A percentile compares a stretch with the other conserved stretches of the same genome.
These are phyloP conservation scores for Oeneis ivallda DNA, from an alignment of 2,888 invertebrate species.

Conservation along the genomic window DNA sequence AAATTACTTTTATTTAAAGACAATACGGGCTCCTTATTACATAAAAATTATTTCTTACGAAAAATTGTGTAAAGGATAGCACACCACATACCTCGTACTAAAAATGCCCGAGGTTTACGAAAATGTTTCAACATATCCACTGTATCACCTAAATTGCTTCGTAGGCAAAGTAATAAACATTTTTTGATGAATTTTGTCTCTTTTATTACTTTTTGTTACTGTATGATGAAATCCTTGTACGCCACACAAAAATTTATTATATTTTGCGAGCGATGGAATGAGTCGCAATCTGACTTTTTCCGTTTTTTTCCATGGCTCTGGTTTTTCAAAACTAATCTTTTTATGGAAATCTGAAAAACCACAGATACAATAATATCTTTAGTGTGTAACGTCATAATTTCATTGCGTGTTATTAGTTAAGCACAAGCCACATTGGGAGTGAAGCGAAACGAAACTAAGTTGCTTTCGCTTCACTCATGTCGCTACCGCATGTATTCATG, in stretches of 20 bases:
- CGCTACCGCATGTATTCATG: no score
- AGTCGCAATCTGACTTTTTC: not conserved
- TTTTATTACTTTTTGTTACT: not conserved
- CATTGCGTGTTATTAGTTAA: no score
- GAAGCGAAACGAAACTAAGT: no score
- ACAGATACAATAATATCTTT: no score
- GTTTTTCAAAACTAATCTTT: no score
- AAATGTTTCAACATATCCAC: not conserved
- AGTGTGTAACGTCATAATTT: no score
- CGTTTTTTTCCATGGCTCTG: no score
- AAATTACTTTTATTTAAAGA: not conserved
- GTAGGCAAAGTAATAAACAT: constrained; percentile 10
- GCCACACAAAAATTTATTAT: not conserved
- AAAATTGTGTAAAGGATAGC: not conserved
- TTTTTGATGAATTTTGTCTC: constrained; percentile 10
- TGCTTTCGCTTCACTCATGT: no score
- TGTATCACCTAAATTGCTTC: constrained; percentile 3
- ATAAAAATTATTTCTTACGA: not conserved
- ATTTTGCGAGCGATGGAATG: not conserved
- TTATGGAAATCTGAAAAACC: no score
- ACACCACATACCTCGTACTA: not conserved
- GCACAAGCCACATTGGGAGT: no score
- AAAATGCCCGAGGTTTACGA: not conserved
- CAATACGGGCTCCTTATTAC: no score
- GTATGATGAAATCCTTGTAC: not conserved